A percentile compares a stretch with the other conserved stretches of the same genome.
phyloP scores from a whole-genome alignment of 2,113 vertebrate genomes.

The Thunnus maccoyii region DNA sequence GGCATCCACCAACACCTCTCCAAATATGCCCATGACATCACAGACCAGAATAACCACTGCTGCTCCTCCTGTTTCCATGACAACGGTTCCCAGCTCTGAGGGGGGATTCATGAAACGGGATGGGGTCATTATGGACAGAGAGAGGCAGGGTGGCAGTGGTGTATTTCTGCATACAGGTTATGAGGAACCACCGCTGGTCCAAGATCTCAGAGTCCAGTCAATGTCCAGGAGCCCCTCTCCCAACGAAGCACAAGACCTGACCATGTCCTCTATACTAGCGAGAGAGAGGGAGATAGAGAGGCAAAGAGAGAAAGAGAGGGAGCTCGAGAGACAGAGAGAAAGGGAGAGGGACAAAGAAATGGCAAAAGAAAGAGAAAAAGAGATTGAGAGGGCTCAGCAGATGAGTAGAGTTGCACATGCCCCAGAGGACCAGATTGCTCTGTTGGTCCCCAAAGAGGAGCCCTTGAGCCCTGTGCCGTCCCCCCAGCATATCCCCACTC shows the following conservation, averaged over 20 bases:
- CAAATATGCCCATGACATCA: constrained; percentile 66
- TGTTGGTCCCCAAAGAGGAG: constrained; percentile 85
- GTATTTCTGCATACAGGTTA: constrained; percentile 64
- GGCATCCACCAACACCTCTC: constrained; percentile 70
- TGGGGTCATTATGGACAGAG: constrained; percentile 82
- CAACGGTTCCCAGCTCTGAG: constrained; percentile 76
- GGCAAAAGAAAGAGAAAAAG: constrained; percentile 65
- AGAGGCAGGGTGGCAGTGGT: constrained; percentile 67
- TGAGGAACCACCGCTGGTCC: constrained; percentile 68
- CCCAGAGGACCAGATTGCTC: constrained; percentile 70
- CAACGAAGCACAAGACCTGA: constrained; percentile 83
- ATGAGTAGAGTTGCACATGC: constrained; percentile 51
- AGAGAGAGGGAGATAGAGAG: constrained; percentile 79
- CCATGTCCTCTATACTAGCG: constrained; percentile 83
- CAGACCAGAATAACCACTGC: constrained; percentile 79
- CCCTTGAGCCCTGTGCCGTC: constrained; percentile 82
- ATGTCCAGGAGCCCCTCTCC: constrained; percentile 79
- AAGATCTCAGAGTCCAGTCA: constrained; percentile 77
- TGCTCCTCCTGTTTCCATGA: constrained; percentile 78
- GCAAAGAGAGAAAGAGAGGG: constrained; percentile 65
- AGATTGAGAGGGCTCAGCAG: constrained; percentile 70
- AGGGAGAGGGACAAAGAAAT: constrained; percentile 61
- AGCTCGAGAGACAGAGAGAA: constrained; percentile 63
- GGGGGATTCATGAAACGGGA: constrained; percentile 75
- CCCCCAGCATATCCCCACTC: constrained; percentile 79